Percentiles rank a stretch among this genome's conserved stretches.
These are phyloP conservation scores for Hormiphora californensis DNA, from an alignment of 37 sponge, comb jelly and placozoan genomes.

Conservation along the genomic window DNA sequence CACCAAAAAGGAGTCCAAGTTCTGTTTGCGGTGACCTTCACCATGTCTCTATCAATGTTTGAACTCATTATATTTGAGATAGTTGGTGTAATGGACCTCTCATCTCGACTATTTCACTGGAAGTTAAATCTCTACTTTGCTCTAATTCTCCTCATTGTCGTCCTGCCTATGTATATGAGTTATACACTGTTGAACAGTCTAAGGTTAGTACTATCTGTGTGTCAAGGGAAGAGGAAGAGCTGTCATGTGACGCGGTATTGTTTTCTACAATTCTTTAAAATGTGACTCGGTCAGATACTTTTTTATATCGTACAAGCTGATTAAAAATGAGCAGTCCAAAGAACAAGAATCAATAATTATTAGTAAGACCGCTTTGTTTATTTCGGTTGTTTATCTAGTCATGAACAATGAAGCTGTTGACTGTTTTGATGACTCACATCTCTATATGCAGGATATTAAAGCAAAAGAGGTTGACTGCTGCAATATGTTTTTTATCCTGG, in stretches of 20 bases:
- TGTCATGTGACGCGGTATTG: no score
- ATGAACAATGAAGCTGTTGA: not conserved
- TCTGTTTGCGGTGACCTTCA: slow-evolving; percentile 87
- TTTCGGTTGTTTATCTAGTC: no score
- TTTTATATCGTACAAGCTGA: no score
- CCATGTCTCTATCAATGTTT: slow-evolving; percentile 95
- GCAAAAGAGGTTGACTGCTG: not conserved
- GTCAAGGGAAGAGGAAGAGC: no score
- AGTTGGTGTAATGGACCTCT: slow-evolving; percentile 71
- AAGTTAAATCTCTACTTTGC: slow-evolving; percentile 79
- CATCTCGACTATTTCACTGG: slow-evolving; percentile 87
- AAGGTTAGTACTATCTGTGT: slow-evolving; percentile 36
- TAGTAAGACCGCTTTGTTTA: no score
- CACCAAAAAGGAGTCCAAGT: slow-evolving; percentile 74
- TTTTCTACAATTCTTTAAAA: no score
- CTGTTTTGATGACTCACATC: not conserved
- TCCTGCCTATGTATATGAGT: slow-evolving; percentile 79
- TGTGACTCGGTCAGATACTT: no score
- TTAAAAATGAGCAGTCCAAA: no score
- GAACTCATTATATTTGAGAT: slow-evolving; percentile 98
- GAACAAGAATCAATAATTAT: no score
- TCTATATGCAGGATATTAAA: slow-evolving; percentile 14
- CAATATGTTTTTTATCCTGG: slow-evolving; percentile 62
- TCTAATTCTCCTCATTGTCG: slow-evolving; percentile 71
- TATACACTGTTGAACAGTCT: slow-evolving; percentile 59